Base-by-base conservation (phyloP, 2,797 vertebrate genomes). In the Yasuhikotakia modesta region DNA sequence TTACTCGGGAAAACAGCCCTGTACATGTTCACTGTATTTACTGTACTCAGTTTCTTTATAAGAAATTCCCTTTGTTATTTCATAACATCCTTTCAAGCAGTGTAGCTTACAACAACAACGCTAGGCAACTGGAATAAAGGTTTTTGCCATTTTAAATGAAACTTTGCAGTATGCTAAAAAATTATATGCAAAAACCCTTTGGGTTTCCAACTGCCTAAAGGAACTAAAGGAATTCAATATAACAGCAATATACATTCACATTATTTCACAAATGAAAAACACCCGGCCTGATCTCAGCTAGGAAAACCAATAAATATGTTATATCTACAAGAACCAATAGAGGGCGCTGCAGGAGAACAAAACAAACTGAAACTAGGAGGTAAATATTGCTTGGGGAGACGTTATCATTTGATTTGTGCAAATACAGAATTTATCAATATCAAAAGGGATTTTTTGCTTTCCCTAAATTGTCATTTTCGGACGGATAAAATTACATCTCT, bases 1-100 rank as follows among this genome's bases (percentile, higher is more conserved):
- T 80, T 84, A 86, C 85, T 83, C 74, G 79, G 74, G 78, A n/a
- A n/a, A n/a, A 70, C 83, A 69, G 30, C 39, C 39, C 39, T 43
- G 11, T 24, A 61, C 73, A 72, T 83, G 79, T 76, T 81, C 70
- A 80, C 71, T 76, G 67, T 76, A 61, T 83, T 14, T 43, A 43
- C 39, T 43, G 39, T 43, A 48, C 17, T 76, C 78, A 43, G 73
- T 61, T 79, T 72, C 39, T 10, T 76, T 67, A 81, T 76, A 63
- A 61, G 74, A 53, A 81, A 83, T 84, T 84, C 35, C 45, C 73
- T 78, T 82, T 65, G 50, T 67, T 48, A 32, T 60, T 50, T 64
- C 19, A 19, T 81, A 74, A 19, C 24, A 76, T 35, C 8, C 39
- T 43, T 27, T 43, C 39, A 43, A 43, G 39, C 39, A 43, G 39